A percentile compares a stretch with the other conserved stretches of the same genome.
These are phyloP conservation scores for Candidula unifasciata DNA, from an alignment of 2,888 invertebrate genomes.

Conservation along the genomic window DNA sequence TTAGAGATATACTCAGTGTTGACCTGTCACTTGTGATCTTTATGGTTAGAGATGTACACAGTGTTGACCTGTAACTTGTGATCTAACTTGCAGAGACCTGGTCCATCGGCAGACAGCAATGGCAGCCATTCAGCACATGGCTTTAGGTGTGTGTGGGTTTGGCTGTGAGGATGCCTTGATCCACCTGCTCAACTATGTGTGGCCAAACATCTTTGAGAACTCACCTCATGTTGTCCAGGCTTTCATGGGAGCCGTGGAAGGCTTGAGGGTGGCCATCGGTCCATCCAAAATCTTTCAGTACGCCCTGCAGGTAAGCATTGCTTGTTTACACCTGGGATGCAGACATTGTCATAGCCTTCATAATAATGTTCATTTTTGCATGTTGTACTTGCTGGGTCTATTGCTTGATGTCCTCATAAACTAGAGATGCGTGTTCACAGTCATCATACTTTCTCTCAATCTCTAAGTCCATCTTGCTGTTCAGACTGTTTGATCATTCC, in stretches of 20 bases:
- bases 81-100: slow-evolving; percentile 85
- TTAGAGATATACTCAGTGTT: too few relatives aligned
- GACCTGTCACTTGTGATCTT: too few relatives aligned
- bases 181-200: slow-evolving; percentile 97
- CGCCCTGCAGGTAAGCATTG: slow-evolving; percentile 87
- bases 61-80: too few relatives aligned
- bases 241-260: slow-evolving; percentile 99
- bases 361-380: too few relatives aligned
- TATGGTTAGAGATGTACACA: too few relatives aligned
- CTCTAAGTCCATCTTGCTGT: too few relatives aligned
- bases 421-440: too few relatives aligned
- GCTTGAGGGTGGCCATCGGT: slow-evolving; percentile 95
- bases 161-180: slow-evolving; percentile 98
- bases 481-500: too few relatives aligned
- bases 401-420: too few relatives aligned
- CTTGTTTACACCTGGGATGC: background rate
- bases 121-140: slow-evolving; percentile 99
- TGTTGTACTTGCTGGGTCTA: too few relatives aligned
- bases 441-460: too few relatives aligned
- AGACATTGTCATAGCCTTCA: background rate
- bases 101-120: slow-evolving; percentile 99
- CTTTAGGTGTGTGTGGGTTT: slow-evolving; percentile 97
- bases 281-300: slow-evolving; percentile 98
- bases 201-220: slow-evolving; percentile 99
- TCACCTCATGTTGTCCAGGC: slow-evolving; percentile 99